Evolutionary conservation across 2,888 invertebrate genomes (phyloP).

Genomic region (Ashinkailepas kermadecensis): DNA sequence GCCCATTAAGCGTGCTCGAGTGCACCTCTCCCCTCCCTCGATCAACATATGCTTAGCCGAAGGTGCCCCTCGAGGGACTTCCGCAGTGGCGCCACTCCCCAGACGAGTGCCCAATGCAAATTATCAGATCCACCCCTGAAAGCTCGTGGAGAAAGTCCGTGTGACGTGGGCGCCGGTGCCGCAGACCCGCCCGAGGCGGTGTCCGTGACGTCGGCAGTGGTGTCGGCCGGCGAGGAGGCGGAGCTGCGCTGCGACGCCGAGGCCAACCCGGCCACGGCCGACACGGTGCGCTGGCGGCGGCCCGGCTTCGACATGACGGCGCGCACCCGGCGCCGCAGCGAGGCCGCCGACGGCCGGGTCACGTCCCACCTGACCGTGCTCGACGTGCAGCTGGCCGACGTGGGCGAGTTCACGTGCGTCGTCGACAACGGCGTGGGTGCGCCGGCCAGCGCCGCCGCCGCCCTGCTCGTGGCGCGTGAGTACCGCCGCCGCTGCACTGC

Average conservation of each 20-base stretch:
- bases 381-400: neutral
- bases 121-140: too few relatives aligned
- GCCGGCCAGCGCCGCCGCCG: neutral
- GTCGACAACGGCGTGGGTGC: neutral
- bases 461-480: neutral
- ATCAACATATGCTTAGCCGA: too few relatives aligned
- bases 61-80: too few relatives aligned
- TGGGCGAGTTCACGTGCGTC: neutral
- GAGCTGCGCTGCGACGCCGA: conserved; percentile 59
- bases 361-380: neutral
- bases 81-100: too few relatives aligned
- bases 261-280: conserved; percentile 58
- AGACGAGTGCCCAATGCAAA: too few relatives aligned
- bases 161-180: too few relatives aligned
- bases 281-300: neutral
- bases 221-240: conserved; percentile 31
- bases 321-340: neutral
- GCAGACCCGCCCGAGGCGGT: neutral
- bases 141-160: too few relatives aligned
- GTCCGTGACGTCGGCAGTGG: neutral
- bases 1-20: too few relatives aligned
- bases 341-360: neutral
- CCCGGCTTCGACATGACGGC: neutral
- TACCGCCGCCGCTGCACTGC: neutral
- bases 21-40: too few relatives aligned